Conservation (phyloP, 2,797 vertebrate species). For the Centropyge bicolor region DNA sequence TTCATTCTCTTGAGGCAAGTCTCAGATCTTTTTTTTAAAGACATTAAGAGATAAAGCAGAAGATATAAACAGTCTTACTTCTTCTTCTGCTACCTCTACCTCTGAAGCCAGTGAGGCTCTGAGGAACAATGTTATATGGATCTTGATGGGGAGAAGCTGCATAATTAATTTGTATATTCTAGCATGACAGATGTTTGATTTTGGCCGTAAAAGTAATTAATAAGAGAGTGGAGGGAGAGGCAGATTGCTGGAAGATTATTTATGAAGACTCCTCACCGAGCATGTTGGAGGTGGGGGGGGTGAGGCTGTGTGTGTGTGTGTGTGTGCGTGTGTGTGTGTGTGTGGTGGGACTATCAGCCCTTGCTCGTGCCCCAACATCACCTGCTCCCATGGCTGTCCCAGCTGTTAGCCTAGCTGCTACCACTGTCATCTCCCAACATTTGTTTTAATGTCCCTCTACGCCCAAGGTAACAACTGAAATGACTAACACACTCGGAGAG, state of each 20-base stretch:
- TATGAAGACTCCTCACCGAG: conserved; percentile 86
- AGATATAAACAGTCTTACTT: background rate
- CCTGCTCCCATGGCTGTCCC: conserved; percentile 80
- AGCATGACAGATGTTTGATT: conserved; percentile 90
- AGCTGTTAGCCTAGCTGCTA: conserved; percentile 80
- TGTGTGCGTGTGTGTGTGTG: conserved; percentile 36
- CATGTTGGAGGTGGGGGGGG: conserved; percentile 47
- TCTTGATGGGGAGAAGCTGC: conserved; percentile 85
- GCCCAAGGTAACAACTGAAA: conserved; percentile 10
- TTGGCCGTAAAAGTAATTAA: conserved; percentile 89
- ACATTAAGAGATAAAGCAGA: background rate
- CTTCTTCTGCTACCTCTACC: conserved; percentile 1
- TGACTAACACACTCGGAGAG: background rate
- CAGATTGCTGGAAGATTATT: conserved; percentile 90
- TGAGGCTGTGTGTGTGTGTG: conserved; percentile 19
- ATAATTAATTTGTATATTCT: conserved; percentile 91
- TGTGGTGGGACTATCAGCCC: conserved; percentile 53
- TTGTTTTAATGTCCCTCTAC: conserved; percentile 36
- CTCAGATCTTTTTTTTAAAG: conserved; percentile 20
- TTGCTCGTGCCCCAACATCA: conserved; percentile 75
- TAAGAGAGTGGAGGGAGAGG: conserved; percentile 84
- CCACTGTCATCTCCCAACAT: conserved; percentile 42
- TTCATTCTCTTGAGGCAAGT: background rate
- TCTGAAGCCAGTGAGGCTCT: conserved; percentile 48
- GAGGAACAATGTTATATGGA: conserved; percentile 73